These are phyloP conservation scores for Spilogale gracilis DNA, from an alignment of 2,113 vertebrate species.

Conservation along the genomic window DNA sequence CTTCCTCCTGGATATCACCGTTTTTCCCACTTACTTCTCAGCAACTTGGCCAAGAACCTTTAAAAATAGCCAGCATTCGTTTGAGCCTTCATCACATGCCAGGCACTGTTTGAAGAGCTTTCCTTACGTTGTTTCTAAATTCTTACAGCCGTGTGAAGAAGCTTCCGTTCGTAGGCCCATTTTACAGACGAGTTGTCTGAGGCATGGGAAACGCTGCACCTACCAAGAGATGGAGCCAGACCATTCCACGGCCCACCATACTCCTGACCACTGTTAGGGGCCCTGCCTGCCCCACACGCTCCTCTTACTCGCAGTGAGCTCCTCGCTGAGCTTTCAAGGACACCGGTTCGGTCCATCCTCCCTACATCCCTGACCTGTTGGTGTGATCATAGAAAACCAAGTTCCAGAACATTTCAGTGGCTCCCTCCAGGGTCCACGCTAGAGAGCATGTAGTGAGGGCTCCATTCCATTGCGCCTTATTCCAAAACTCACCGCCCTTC, in stretches of 20 bases:
- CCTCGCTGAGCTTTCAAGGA: fast-evolving
- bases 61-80: background rate
- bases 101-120: background rate
- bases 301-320: background rate
- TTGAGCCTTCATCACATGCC: background rate
- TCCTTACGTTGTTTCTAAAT: background rate
- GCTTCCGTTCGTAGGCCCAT: background rate
- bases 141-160: background rate
- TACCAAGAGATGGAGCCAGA: background rate
- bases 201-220: background rate
- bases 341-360: background rate
- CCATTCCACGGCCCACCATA: background rate
- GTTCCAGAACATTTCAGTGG: too few relatives aligned
- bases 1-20: fast-evolving
- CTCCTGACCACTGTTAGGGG: fast-evolving
- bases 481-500: background rate
- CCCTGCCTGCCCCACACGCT: fast-evolving
- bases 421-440: background rate
- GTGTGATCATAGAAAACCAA: background rate
- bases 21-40: background rate
- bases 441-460: fast-evolving
- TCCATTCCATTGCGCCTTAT: background rate
- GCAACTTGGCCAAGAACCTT: background rate
- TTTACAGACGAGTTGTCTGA: background rate
- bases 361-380: too few relatives aligned